A percentile compares a stretch with the other conserved stretches of the same genome.
These are phyloP conservation scores for Triops longicaudatus DNA, from an alignment of 1,140 invertebrate genomes.

Conservation along the genomic window DNA sequence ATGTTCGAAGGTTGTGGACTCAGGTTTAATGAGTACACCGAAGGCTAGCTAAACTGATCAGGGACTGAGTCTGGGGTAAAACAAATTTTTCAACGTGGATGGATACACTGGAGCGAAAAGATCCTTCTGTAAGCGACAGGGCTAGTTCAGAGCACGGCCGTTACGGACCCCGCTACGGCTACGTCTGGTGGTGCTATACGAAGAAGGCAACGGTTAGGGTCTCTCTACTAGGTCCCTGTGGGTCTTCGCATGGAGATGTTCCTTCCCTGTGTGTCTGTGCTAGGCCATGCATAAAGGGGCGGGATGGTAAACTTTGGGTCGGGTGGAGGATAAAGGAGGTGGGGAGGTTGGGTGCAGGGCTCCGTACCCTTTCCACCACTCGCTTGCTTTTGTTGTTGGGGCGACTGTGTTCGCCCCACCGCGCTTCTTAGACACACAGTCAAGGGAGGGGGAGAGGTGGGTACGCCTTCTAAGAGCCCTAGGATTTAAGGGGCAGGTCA, in stretches of 20 bases:
- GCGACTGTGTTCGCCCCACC: neutral
- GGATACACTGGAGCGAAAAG: neutral
- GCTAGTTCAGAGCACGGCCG: neutral
- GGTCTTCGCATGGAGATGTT: neutral
- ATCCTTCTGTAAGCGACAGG: neutral
- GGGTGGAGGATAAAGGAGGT: neutral
- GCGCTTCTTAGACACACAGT: neutral
- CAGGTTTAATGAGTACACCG: neutral
- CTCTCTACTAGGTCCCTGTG: neutral
- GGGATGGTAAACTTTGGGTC: neutral
- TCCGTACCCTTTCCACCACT: too few relatives aligned
- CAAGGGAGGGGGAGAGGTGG: neutral
- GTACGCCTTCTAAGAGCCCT: neutral
- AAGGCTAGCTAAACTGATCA: neutral
- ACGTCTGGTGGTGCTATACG: conserved; percentile 6
- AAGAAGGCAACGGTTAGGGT: conserved; percentile 5
- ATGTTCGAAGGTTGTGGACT: neutral
- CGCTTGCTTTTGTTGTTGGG: neutral
- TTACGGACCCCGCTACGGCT: conserved; percentile 9
- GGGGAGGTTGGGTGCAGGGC: neutral
- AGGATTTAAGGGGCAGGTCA: conserved; percentile 14
- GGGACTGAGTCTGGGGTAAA: neutral
- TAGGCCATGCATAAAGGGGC: neutral
- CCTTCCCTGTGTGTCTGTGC: neutral
- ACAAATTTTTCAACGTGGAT: neutral